Evolutionary conservation across 2,888 invertebrate species (phyloP).

Genomic region (Blastobasis adustella): DNA sequence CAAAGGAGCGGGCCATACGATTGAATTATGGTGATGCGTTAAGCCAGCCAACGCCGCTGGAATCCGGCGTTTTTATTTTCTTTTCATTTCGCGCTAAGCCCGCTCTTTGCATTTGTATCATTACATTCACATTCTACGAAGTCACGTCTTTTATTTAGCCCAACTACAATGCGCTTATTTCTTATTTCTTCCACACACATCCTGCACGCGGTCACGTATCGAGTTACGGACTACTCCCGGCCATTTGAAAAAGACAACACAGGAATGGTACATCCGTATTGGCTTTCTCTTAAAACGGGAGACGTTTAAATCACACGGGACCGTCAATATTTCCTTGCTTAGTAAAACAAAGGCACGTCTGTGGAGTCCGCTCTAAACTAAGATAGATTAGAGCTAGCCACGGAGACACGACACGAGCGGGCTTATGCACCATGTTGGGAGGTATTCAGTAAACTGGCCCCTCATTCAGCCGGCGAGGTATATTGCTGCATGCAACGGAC

Average conservation of each 20-base stretch:
- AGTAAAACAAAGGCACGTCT: constrained; percentile 57
- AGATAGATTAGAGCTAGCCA: constrained; percentile 55
- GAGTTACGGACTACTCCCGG: constrained; percentile 52
- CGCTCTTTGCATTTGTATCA: constrained; percentile 44
- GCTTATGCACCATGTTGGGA: constrained; percentile 32
- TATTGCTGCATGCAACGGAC: constrained; percentile 3
- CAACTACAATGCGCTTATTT: constrained; percentile 49
- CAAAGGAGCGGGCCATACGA: constrained; percentile 56
- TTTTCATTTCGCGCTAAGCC: constrained; percentile 56
- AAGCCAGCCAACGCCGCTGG: constrained; percentile 62
- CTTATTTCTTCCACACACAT: constrained; percentile 41
- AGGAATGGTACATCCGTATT: constrained; percentile 66
- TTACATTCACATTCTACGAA: constrained; percentile 47
- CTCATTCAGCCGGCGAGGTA: constrained; percentile 4
- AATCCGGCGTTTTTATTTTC: constrained; percentile 58
- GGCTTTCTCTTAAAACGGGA: constrained; percentile 70
- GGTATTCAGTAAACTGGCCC: constrained; percentile 30
- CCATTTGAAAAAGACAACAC: constrained; percentile 67
- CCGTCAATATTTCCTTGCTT: constrained; percentile 65
- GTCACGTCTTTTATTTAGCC: constrained; percentile 47
- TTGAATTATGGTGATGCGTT: constrained; percentile 73
- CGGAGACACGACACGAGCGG: constrained; percentile 35
- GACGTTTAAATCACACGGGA: constrained; percentile 66
- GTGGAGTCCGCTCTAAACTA: constrained; percentile 49
- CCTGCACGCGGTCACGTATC: constrained; percentile 42